These are phyloP conservation scores for Buceros bicornis DNA, from an alignment of 2,797 vertebrate species.

Conservation along the genomic window DNA sequence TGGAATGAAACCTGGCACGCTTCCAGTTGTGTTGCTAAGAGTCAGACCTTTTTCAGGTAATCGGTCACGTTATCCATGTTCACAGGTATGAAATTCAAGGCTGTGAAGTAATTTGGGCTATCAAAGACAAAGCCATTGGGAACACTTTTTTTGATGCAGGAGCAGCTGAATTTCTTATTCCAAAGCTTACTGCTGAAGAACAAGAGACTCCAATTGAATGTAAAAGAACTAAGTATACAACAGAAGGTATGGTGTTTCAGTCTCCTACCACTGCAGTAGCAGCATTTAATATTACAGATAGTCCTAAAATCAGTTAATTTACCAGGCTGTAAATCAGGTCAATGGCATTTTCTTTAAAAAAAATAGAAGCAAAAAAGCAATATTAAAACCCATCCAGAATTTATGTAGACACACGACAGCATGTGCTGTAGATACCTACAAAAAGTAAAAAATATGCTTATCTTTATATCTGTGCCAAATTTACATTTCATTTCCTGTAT, in stretches of 20 bases:
- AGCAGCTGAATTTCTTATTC: conserved; percentile 93
- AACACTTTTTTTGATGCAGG: conserved; percentile 96
- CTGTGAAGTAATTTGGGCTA: conserved; percentile 95
- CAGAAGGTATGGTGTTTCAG: conserved; percentile 69
- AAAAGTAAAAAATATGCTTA: not conserved
- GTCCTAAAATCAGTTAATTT: not conserved
- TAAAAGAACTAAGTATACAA: conserved; percentile 90
- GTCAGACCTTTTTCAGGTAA: not conserved
- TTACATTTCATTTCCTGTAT: not conserved
- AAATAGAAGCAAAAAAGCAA: not conserved
- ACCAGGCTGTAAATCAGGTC: not conserved
- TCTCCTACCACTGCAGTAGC: not conserved
- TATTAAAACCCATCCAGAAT: not conserved
- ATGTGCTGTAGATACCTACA: not conserved
- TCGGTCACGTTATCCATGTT: not conserved
- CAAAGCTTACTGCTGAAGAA: conserved; percentile 84
- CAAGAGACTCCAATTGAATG: conserved; percentile 76
- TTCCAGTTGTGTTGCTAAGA: not conserved
- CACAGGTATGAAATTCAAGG: conserved; percentile 91
- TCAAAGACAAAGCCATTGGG: conserved; percentile 96
- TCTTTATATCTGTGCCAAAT: not conserved
- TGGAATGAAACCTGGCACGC: not conserved
- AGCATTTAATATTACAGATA: not conserved
- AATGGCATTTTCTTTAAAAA: not conserved
- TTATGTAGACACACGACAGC: not conserved